Base-by-base conservation (phyloP, 2,888 invertebrate genomes). In the Synanthedon andrenaeformis region DNA sequence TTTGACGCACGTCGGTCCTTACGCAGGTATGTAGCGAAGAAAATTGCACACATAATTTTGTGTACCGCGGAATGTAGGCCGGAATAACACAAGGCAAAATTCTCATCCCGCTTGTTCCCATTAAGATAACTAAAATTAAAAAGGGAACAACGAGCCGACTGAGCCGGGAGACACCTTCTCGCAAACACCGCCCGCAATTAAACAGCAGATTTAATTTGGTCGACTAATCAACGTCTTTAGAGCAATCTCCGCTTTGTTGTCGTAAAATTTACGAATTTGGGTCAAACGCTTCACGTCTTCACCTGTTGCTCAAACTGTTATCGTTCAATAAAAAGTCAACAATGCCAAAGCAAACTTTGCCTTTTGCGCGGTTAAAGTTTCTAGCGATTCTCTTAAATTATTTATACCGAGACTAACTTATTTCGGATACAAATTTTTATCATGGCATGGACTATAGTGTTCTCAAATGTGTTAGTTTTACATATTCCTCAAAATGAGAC, bases 301-400 rank as follows among this genome's bases (percentile, higher is more conserved):
- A 82, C 82, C 81, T 82, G 82, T 82, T 82, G 82, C 74, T 60
- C 59, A 55, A 69, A 75, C 65, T 69, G 78, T 79, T 76, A 81
- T 77, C 64, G 74, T 69, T 67, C 75, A 72, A 79, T 82, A 79
- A 81, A 79, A 79, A 72, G 69, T 69, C 45, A 45, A 72, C 74
- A 69, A 66, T 72, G 35, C 65, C 63, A 65, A 63, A 64, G 72
- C 72, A 45, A 75, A 78, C 69, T 74, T 64, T 69, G 64, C 65
- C 62, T 64, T 66, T 64, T 58, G 64, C 56, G 13, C 45, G 45
- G 45, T 45, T 35, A 6, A 35, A 35, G 35, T 10, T 35, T 35
- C 35, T 1, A 5, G 35, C 0, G 35, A 35, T 35, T 35, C 35
- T 23, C 23, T 23, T 5, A 23, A 23, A 23, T 23, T 23, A 23